Evolutionary conservation across 1,140 invertebrate genomes (phyloP), one percentile per base, ranked within the genome.

Genomic region (Branchinecta lynchi): DNA sequence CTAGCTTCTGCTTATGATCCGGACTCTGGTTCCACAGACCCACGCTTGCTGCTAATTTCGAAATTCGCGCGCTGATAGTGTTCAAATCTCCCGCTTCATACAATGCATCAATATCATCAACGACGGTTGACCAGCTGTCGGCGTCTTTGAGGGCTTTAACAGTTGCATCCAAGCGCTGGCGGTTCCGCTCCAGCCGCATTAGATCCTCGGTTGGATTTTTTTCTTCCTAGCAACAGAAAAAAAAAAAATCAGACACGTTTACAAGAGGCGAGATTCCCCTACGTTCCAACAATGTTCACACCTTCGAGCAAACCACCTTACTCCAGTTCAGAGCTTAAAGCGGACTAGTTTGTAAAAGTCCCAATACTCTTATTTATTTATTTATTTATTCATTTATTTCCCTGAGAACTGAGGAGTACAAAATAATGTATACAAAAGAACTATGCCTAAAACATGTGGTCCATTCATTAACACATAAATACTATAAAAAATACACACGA

Each of bases 131-230:
- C 51, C 51, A 60, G 51, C 51, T 60, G 17, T 60, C 51, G 17
- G 51, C 51, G 51, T 60, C 51, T 20, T 60, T 60, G 17, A 60
- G 51, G 51, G 51, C 51, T 60, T 60, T 60, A 60, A 60, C 17
- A 15, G 51, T 60, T 60, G 51, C 51, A 60, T 60, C 51, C 17
- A 60, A 60, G 12, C 51, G 12, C 51, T 60, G 12, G 1, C 51
- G 51, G 3, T 60, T 60, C 51, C 17, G 12, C 17, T 60, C 51
- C 3, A 60, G 51, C 51, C 17, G 12, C 6, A 60, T 60, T 20
- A 60, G 17, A 12, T 12, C 3, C 1, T 12, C 51, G 17, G 51
- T 6, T 60, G 51, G 51, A 15, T 60, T 60, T 15, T 60, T 20
- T 60, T 60, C 51, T 15, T 12, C 17, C 51, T 60, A 60, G 51